Percentiles rank a stretch among this genome's conserved stretches.
These are phyloP conservation scores for Zosterops pallidus DNA, from an alignment of 2,113 vertebrate genomes.

Conservation along the genomic window DNA sequence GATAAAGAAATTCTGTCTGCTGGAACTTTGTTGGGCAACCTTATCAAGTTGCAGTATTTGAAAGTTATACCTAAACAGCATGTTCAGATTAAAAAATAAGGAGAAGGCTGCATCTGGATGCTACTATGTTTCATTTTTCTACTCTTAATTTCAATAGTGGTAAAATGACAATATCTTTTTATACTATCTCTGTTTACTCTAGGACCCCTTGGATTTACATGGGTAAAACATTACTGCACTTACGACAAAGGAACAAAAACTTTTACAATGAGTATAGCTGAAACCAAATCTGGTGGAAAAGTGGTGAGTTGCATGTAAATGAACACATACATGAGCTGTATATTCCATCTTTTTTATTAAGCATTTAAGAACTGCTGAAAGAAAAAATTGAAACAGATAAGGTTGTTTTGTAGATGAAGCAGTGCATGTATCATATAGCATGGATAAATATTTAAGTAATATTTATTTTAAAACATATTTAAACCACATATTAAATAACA, in stretches of 20 bases:
- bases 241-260: conserved; percentile 93
- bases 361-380: neutral
- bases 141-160: neutral
- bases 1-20: neutral
- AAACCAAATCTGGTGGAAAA: conserved; percentile 90
- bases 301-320: conserved; percentile 77
- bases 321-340: neutral
- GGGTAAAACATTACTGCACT: conserved; percentile 95
- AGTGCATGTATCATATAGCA: neutral
- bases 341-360: neutral
- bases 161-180: neutral
- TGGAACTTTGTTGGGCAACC: neutral
- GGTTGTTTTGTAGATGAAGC: neutral
- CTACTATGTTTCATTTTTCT: neutral
- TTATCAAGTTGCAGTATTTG: neutral
- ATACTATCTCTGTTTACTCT: neutral
- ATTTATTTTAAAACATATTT: neutral
- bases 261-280: conserved; percentile 91
- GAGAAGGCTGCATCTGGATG: neutral
- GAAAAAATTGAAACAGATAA: neutral
- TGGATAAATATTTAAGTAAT: neutral
- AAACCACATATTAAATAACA: neutral
- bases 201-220: conserved; percentile 96
- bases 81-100: neutral
- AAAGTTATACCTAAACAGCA: neutral